phyloP scores from a whole-genome alignment of 2,797 vertebrate genomes.

The Channallabes apus region DNA sequence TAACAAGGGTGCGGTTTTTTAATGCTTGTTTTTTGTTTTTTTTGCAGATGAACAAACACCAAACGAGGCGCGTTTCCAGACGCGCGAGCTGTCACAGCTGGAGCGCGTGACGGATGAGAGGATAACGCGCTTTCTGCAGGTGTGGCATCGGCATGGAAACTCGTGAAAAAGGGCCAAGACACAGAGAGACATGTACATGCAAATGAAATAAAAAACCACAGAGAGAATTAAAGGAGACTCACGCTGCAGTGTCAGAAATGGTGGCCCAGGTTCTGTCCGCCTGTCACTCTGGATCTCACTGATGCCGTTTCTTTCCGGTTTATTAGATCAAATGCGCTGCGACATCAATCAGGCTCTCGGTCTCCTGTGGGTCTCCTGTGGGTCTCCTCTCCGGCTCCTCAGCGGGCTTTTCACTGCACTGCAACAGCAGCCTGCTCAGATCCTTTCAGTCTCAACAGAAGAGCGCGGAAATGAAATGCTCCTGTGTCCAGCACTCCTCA shows the following conservation, averaged over 20 bases:
- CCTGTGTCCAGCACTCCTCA: not conserved
- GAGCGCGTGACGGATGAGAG: constrained; percentile 18
- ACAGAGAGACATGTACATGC: constrained; percentile 10
- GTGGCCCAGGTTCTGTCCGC: constrained; percentile 1
- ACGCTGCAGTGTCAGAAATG: constrained; percentile 41
- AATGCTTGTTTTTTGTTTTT: not conserved
- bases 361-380: too few species aligned
- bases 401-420: constrained; percentile 25
- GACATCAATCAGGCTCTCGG: constrained; percentile 39
- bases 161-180: constrained; percentile 11
- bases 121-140: constrained; percentile 50
- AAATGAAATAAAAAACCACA: constrained; percentile 6
- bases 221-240: constrained; percentile 27
- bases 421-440: constrained; percentile 2
- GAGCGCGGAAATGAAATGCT: not conserved
- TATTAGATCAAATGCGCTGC: constrained; percentile 40
- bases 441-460: not conserved
- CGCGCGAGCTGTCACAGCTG: constrained; percentile 6
- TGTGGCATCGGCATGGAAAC: constrained; percentile 48
- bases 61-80: not conserved
- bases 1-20: not conserved
- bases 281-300: constrained; percentile 11
- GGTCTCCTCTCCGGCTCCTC: constrained; percentile 34
- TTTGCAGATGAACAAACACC: not conserved
- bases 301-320: not conserved